Base-by-base conservation (phyloP, 2,797 vertebrate species). In the Pseudotriccus pelzelni region DNA sequence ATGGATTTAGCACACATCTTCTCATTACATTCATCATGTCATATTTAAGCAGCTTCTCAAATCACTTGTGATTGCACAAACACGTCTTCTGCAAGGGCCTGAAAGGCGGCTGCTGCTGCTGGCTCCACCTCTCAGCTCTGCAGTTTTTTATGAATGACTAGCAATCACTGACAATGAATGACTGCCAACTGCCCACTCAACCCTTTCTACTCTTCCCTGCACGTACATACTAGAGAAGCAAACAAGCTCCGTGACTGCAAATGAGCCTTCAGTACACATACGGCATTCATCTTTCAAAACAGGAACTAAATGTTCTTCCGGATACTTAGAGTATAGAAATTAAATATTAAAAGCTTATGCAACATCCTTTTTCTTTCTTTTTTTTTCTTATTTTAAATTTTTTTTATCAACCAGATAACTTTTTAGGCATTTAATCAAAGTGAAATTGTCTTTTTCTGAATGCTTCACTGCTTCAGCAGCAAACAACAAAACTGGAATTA, bases 101-200 rank as follows among this genome's bases (percentile, higher is more conserved):
- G 93, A 80, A 78, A 94, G 97, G 95, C 67, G 70, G 89, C 89
- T 93, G 96, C 90, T 56, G 96, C 90, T 96, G 94, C 63, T 90
- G 97, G 96, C 97, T 97, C 97, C 92, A 20, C 98, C 98, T 97
- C 97, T 90, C 80, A 36, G 87, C 72, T 81, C 90, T 89, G 89
- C 96, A 96, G 93, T 59, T 98, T 88, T 98, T 98, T 98, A 98
- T 98, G 98, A 98, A 98, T 98, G 97, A 97, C 91, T 97, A 94
- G 97, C 92, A 97, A 98, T 98, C 98, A 97, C 96, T 97, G 96
- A 90, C 95, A 36, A 64, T 94, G 97, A 98, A 97, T 96, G 96
- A 93, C 97, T 98, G 98, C 97, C 98, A 98, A 97, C 97, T 98
- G 97, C 98, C 98, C 98, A 98, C 97, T 98, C 97, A 98, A 93